A percentile compares a stretch with the other conserved stretches of the same genome.
Conservation (phyloP, 2,888 invertebrate genomes). For the Aphidius colemani region DNA sequence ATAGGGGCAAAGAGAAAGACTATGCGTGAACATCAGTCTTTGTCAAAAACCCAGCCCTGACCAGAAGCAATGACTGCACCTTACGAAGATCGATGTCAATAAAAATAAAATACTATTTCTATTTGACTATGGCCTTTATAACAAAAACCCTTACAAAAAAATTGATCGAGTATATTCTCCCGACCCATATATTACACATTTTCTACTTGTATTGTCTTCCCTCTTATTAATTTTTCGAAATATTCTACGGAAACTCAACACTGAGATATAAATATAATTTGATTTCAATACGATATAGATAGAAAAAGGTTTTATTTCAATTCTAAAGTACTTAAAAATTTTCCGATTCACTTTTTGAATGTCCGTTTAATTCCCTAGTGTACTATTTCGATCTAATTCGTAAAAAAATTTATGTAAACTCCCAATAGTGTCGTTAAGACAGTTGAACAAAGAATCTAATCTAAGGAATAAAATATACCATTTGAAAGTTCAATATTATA, state of each 20-base stretch:
- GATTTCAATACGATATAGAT: too few relatives aligned
- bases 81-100: conserved; percentile 44
- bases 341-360: conserved; percentile 6
- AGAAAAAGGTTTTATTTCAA: too few relatives aligned
- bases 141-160: conserved; percentile 8
- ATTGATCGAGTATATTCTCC: not conserved
- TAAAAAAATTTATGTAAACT: not conserved
- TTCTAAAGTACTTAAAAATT: not conserved
- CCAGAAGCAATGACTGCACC: conserved; percentile 32
- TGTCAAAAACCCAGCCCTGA: conserved; percentile 39
- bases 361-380: not conserved
- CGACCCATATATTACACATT: not conserved
- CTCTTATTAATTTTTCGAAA: too few relatives aligned
- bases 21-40: conserved; percentile 40
- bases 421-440: conserved; percentile 7
- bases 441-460: conserved; percentile 2
- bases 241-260: too few relatives aligned
- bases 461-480: too few relatives aligned
- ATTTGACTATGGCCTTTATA: conserved; percentile 2
- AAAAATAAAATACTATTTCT: conserved; percentile 36
- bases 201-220: too few relatives aligned
- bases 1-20: conserved; percentile 9
- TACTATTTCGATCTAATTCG: not conserved
- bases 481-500: too few relatives aligned
- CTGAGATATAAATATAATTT: too few relatives aligned